phyloP scores from a whole-genome alignment of 2,888 invertebrate species.

The Tinea pellionella region DNA sequence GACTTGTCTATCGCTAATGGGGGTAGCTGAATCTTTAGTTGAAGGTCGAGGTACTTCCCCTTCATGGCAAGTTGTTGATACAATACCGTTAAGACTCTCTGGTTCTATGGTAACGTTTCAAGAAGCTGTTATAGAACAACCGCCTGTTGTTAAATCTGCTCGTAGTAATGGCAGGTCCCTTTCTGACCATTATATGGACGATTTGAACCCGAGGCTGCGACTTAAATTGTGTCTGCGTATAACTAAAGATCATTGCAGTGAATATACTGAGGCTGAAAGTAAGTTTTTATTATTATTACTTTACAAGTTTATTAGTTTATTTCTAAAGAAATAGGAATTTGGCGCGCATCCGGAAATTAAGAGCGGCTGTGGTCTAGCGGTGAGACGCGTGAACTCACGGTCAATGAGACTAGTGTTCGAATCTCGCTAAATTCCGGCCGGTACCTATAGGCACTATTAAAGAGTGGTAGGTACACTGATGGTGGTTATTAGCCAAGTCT shows the following conservation, averaged over 20 bases:
- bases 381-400: too few relatives aligned
- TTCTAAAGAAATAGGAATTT: too few relatives aligned
- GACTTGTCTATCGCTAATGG: slow-evolving; percentile 82
- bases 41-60: slow-evolving; percentile 51
- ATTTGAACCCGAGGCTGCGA: slow-evolving; percentile 76
- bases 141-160: slow-evolving; percentile 38
- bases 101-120: slow-evolving; percentile 77
- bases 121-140: slow-evolving; percentile 76
- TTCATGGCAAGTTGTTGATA: slow-evolving; percentile 74
- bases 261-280: slow-evolving; percentile 86
- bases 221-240: slow-evolving; percentile 85
- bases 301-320: not conserved
- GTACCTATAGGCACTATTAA: too few relatives aligned
- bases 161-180: slow-evolving; percentile 54
- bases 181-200: slow-evolving; percentile 62
- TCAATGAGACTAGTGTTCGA: too few relatives aligned
- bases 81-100: slow-evolving; percentile 77
- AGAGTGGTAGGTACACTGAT: too few relatives aligned
- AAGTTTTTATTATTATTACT: slow-evolving; percentile 44
- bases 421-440: too few relatives aligned
- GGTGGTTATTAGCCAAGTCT: too few relatives aligned
- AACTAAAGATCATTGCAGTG: slow-evolving; percentile 85
- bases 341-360: too few relatives aligned
- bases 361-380: too few relatives aligned
- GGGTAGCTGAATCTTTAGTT: slow-evolving; percentile 78